Base-by-base conservation (phyloP, 2,797 vertebrate genomes). In the Chelon labrosus region DNA sequence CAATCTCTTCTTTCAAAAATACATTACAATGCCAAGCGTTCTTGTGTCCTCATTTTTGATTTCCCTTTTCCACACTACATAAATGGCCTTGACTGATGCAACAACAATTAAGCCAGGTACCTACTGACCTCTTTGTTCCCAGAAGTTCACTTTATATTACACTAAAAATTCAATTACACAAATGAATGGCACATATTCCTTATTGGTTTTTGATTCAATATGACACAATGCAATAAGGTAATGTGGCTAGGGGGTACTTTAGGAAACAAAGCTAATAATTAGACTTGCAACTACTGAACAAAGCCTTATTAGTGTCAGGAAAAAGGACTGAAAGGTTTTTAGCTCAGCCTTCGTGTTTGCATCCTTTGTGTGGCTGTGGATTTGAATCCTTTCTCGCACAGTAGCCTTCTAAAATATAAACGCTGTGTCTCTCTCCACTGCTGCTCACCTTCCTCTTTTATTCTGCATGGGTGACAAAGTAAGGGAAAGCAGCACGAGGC, bases 391-490 rank as follows among this genome's bases (percentile, higher is more conserved):
- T 35, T 77, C 20, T 44, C 58, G 20, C n/a, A 12, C 41, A 10
- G 41, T 67, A 75, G 77, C 27, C 55, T 22, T 54, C 38, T 62
- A 17, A 74, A 76, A 68, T 60, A 44, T 27, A 50, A 60, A 77
- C 17, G 2, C 1, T 65, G 38, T 49, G 66, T n/a, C 67, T 47
- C 22, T 64, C 27, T 60, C 59, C 69, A 62, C 72, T 57, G 51
- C 77, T 78, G 79, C 46, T 80, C 56, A 35, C 38, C 25, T 27
- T 75, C 58, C 39, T 82, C 44, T 79, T 66, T 77, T 68, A 69
- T 81, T 81, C 77, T 80, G 41, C 51, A 59, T 31, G 41, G 62
- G 77, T 80, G 81, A 85, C 80, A 81, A 66, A 78, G 74, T 13
- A 73, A 41, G 57, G 50, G 70, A 65, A 49, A 67, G 74, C 79